Base-by-base conservation (phyloP, 1,140 invertebrate species). In the Hyposmocoma kahamanoa region DNA sequence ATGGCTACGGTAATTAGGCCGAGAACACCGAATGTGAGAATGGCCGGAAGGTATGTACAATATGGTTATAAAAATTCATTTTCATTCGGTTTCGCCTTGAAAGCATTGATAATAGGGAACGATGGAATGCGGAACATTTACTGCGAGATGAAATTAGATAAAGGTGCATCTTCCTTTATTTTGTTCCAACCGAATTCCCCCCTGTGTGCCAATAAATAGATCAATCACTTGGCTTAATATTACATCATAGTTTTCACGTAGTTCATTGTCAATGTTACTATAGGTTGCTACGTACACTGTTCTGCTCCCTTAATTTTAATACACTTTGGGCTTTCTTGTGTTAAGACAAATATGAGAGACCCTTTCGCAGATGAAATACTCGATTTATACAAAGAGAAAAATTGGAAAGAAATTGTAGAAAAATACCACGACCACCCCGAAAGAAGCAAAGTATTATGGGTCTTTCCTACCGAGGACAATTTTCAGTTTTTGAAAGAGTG, bases 391-490 rank as follows among this genome's bases (percentile, higher is more conserved):
- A 68, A 67, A 41, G 51, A 70, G 6, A 67, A 56, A 18, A 68
- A 86, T 26, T 87, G 86, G 86, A 76, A 51, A 50, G 59, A 72
- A 3, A 85, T 87, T 11, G 63, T 76, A 4, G 56, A 69, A 0
- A 72, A 51, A 3, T 87, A 70, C 34, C 71, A 78, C 24, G 59
- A 80, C 3, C 69, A 78, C 44, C 69, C 65, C 1, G 68, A 80
- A 0, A 71, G 74, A 42, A 84, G 72, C 46, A 87, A 77, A 56
- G 34, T 87, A 8, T 47, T 87, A 22, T 87, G 85, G 84, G 84
- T 87, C 11, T 87, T 75, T 62, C 86, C 85, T 1, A 77, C 67
- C 21, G 84, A 81, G 44, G 69, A 74, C 10, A 86, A 87, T 52
- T 76, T 88, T 34, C 18, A 41, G 9, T 86, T 85, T 55, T 46